Percentiles rank a stretch among this genome's conserved stretches.
These are phyloP conservation scores for Patella caerulea DNA, from an alignment of 2,888 invertebrate genomes.

Conservation along the genomic window DNA sequence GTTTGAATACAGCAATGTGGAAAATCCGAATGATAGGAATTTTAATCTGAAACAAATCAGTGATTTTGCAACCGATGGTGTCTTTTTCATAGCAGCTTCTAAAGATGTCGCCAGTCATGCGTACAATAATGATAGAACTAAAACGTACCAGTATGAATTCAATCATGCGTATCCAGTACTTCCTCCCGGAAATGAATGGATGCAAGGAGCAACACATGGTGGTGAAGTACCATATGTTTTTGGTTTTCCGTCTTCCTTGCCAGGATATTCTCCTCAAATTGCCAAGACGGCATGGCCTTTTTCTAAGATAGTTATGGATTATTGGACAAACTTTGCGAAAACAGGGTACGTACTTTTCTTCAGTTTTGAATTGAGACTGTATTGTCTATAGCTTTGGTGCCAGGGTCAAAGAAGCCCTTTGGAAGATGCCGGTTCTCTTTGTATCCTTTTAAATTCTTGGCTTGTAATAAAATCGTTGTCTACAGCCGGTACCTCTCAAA, in stretches of 20 bases:
- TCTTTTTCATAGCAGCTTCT: neutral
- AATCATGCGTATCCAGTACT: neutral
- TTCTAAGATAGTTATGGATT: neutral
- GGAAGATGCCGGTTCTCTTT: too few species aligned
- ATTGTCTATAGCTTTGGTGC: too few species aligned
- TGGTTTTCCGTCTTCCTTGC: neutral
- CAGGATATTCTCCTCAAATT: neutral
- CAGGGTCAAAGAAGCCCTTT: too few species aligned
- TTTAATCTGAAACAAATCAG: neutral
- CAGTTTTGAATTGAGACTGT: neutral
- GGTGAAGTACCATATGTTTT: neutral
- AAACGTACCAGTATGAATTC: slow-evolving; percentile 1
- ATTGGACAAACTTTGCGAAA: slow-evolving; percentile 2
- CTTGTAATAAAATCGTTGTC: too few species aligned
- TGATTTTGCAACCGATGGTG: neutral
- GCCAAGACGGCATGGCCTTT: neutral
- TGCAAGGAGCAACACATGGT: neutral
- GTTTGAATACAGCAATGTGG: neutral
- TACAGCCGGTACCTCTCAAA: too few species aligned
- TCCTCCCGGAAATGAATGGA: neutral
- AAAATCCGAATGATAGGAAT: slow-evolving; percentile 1
- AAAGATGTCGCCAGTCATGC: neutral
- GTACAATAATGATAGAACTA: neutral
- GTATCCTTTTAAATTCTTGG: too few species aligned
- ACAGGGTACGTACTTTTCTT: neutral